Base-by-base conservation (phyloP, 2,888 invertebrate species). In the Lumbricus terrestris region DNA sequence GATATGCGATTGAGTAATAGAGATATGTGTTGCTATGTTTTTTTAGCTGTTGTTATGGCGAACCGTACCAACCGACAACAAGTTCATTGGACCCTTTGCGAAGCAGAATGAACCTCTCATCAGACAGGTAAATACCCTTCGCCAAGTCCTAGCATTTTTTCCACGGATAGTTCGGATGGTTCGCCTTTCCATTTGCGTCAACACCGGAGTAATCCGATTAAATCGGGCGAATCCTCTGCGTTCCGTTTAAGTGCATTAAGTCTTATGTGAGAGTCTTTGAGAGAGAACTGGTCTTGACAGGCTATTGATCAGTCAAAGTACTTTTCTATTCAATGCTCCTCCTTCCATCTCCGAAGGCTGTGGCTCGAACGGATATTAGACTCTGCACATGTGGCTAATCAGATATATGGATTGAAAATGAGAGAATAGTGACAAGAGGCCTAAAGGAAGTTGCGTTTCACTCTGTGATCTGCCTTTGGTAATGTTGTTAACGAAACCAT, bases 21-120 rank as follows among this genome's bases (percentile, higher is more conserved):
- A 1, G 29, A 33, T 89, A n/a, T n/a, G n/a, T n/a, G n/a, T 16
- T 34, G 35, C 18, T 88, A 37, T 35, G 3, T 6, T 38, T 15
- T 88, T 90, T 20, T 42, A 97, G 95, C 97, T 99, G 91, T 95
- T 99, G 91, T 97, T 97, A 94, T 99, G 99, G 99, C 97, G 99
- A 92, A 97, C 97, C 82, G 97, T 99, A 90, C 98, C 98, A 42
- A 97, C 97, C 89, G 97, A 98, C 95, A 97, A 96, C 94, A 95
- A 96, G 90, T 96, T 96, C 92, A 97, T 99, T 94, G 99, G 98
- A 93, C 96, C 97, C 93, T 98, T 99, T 94, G 99, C 99, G 91
- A 96, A 97, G 94, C 97, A 97, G 95, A 97, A 97, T 93, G 99
- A 99, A 96, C 99, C 99, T 82, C 96, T 97, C 94, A 98, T 99